Base-by-base conservation (phyloP, 2,113 vertebrate genomes). In the Sander lucioperca region DNA sequence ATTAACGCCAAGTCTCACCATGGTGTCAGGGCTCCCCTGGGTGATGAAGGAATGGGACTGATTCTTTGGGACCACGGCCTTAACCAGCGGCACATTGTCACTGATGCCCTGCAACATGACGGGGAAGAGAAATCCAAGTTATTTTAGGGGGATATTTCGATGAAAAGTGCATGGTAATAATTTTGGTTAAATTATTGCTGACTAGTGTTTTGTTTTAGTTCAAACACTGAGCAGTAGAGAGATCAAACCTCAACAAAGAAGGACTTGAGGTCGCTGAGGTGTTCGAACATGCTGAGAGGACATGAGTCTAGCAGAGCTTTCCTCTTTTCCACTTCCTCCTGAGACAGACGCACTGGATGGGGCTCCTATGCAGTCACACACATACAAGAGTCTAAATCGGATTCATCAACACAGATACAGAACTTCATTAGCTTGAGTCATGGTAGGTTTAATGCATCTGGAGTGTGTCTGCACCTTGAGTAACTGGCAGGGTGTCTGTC, bases 1-100 rank as follows among this genome's bases (percentile, higher is more conserved):
- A n/a, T n/a, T 4, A 14, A 47, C 1, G 19, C 1, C 1, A 1
- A 18, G 6, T 30, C 97, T 97, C 92, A 99, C 98, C 97, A 99
- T 87, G 47, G 96, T 95, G 92, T 99, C 98, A 18, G 98, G 98
- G 79, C 98, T 98, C 81, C 98, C 97, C 90, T 99, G 98, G 72
- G 97, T 97, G 95, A 99, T 99, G 92, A 99, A 99, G 63, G 98
- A 99, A 84, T 97, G 97, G 53, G 97, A 96, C 83, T 99, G 98
- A 93, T 96, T 99, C 94, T 95, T 97, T 69, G 98, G 98, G 7
- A 99, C 96, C 43, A 97, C 91, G 0, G 95, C 97, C 90, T 99
- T 99, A 72, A 99, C 92, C 25, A 99, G 94, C 3, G 98, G 96
- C 69, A 97, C 93, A 48, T 93, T 96, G 89, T 99, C 98, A 92